A percentile compares a stretch with the other conserved stretches of the same genome.
phyloP scores from a whole-genome alignment of 2,888 invertebrate species.

The Polydrusus pterygomalis region DNA sequence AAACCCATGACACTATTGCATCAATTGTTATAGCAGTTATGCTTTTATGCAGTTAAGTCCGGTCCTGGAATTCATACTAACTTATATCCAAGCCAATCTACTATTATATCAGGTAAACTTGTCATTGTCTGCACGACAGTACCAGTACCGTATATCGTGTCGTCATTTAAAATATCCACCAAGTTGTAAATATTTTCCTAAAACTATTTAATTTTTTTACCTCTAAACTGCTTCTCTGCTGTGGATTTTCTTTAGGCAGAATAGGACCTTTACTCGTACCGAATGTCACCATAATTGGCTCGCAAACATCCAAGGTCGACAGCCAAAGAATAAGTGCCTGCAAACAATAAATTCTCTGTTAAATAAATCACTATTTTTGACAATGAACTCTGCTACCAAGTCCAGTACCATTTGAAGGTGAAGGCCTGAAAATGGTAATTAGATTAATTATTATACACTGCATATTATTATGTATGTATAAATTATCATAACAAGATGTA shows the following conservation, averaged over 20 bases:
- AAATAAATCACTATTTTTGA: conserved; percentile 45
- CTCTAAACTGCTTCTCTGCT: conserved; percentile 35
- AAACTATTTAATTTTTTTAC: conserved; percentile 6
- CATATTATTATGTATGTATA: not conserved
- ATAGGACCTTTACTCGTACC: conserved; percentile 71
- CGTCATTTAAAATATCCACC: no score
- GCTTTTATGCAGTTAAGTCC: no score
- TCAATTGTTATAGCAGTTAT: no score
- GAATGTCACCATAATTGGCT: conserved; percentile 70
- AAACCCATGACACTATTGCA: no score
- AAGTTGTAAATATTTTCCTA: no score
- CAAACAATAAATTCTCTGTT: conserved; percentile 60
- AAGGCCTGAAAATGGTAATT: conserved; percentile 36
- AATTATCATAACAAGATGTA: conserved; percentile 8
- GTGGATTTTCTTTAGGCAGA: conserved; percentile 59
- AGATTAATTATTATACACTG: not conserved
- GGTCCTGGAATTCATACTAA: no score
- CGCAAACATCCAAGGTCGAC: conserved; percentile 62
- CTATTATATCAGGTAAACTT: no score
- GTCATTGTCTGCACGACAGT: no score
- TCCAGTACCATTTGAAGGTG: conserved; percentile 29
- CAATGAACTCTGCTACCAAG: conserved; percentile 49
- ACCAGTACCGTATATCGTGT: no score
- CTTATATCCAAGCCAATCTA: no score
- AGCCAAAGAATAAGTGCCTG: conserved; percentile 64